Evolutionary conservation across 2,797 vertebrate species (phyloP), one percentile per base, ranked within the genome.

Genomic region (Arnoldichthys spilopterus): DNA sequence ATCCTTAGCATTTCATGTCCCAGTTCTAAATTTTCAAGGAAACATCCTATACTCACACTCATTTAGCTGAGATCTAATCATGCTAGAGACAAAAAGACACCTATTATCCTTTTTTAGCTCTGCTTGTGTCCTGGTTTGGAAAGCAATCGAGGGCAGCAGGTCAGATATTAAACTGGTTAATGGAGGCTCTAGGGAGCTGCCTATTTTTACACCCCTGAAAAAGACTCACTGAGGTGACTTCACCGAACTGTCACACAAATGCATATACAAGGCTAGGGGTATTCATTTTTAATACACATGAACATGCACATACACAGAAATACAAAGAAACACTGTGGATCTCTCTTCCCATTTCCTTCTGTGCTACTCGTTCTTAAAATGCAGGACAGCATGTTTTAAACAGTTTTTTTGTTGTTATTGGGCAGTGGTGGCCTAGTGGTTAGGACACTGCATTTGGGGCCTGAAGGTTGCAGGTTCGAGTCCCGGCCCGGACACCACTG

Each of bases 131-230:
- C 88, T 88, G 80, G 81, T 90, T 89, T 86, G 73, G 30, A 82
- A 81, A 85, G 81, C 69, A 89, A 90, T 87, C 80, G 80, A 87
- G 85, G 88, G 86, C 86, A 88, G 78, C 79, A 83, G 85, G 87
- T 86, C 59, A 9, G 53, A 88, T 86, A 88, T 90, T 88, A 90
- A 87, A 78, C 78, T 72, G 58, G 68, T 74, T 73, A 72, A 77
- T 26, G 47, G 40, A 63, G 62, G 59, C 47, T 77, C 30, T 58
- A 63, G n/a, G 53, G 61, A 51, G 40, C 30, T 68, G 63, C 78
- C 66, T 66, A 72, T 77, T 81, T 77, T 28, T 72, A 30, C 24
- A 47, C 34, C 18, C 58, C 71, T 28, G 54, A 63, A 62, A 28
- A 71, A 24, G 43, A 84, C 75, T 80, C 85, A 59, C 43, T 81